phyloP scores from a whole-genome alignment of 2,888 invertebrate species.

The Fragum fragum region DNA sequence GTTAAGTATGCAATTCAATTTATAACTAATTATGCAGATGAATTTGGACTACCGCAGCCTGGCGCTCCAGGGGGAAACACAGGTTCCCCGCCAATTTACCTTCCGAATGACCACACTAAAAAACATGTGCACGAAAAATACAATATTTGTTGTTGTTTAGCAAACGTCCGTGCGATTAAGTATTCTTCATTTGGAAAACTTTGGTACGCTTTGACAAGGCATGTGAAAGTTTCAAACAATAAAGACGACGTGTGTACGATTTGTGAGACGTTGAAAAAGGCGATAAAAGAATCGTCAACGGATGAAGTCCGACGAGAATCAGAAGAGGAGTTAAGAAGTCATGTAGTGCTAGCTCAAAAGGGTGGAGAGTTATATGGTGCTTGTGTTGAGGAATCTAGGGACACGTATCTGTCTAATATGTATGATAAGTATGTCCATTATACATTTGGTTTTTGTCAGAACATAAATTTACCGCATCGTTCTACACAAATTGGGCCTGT shows the following conservation, averaged over 20 bases:
- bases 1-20: background rate
- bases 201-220: background rate
- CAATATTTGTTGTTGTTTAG: background rate
- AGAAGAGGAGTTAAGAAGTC: background rate
- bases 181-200: background rate
- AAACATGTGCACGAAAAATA: constrained; percentile 7
- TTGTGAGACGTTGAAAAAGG: background rate
- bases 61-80: background rate
- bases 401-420: background rate
- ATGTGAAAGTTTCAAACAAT: background rate
- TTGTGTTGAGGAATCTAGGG: constrained; percentile 18
- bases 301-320: background rate
- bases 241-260: constrained; percentile 20
- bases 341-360: constrained; percentile 7
- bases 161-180: constrained; percentile 4
- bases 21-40: constrained; percentile 1
- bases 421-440: constrained; percentile 26
- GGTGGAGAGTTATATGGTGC: constrained; percentile 21
- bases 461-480: constrained; percentile 33
- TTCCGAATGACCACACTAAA: background rate
- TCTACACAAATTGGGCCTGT: constrained; percentile 42
- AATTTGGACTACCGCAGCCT: constrained; percentile 1
- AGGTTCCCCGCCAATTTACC: background rate
- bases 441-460: constrained; percentile 43
- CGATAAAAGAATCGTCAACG: background rate